Conservation (phyloP, 2,797 vertebrate genomes). For the Pseudochromis fuscus region DNA sequence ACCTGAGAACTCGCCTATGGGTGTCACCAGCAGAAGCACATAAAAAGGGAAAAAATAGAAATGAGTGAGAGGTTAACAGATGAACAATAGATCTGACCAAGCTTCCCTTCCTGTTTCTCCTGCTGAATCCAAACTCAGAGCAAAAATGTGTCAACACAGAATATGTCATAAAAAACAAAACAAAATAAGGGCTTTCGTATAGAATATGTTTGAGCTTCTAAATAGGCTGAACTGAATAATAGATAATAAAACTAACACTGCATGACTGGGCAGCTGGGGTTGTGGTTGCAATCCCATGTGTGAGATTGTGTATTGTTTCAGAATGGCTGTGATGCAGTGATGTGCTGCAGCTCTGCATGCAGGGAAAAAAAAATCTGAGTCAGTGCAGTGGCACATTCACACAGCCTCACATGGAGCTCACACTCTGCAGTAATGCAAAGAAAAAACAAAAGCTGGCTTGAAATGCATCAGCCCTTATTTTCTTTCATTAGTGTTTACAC, state of each 20-base stretch:
- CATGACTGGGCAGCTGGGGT: conserved; percentile 58
- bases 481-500: not conserved
- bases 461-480: conserved; percentile 26
- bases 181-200: not conserved
- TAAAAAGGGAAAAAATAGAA: conserved; percentile 82
- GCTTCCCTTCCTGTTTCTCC: conserved; percentile 55
- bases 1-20: conserved; percentile 99
- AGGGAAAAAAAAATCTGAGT: conserved; percentile 50
- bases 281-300: conserved; percentile 66
- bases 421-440: conserved; percentile 38
- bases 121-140: conserved; percentile 35
- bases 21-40: conserved; percentile 91
- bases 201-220: too few species aligned
- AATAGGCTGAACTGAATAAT: not conserved
- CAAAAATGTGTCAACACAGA: conserved; percentile 44
- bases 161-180: not conserved
- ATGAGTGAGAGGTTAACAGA: conserved; percentile 88
- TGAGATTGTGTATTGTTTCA: conserved; percentile 74
- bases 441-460: conserved; percentile 27
- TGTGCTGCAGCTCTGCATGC: conserved; percentile 74
- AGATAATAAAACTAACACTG: conserved; percentile 36
- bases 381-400: conserved; percentile 41
- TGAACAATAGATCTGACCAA: conserved; percentile 72
- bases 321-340: conserved; percentile 57
- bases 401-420: conserved; percentile 52